These are phyloP conservation scores for Coreius guichenoti DNA, from an alignment of 2,797 vertebrate species.

Conservation along the genomic window DNA sequence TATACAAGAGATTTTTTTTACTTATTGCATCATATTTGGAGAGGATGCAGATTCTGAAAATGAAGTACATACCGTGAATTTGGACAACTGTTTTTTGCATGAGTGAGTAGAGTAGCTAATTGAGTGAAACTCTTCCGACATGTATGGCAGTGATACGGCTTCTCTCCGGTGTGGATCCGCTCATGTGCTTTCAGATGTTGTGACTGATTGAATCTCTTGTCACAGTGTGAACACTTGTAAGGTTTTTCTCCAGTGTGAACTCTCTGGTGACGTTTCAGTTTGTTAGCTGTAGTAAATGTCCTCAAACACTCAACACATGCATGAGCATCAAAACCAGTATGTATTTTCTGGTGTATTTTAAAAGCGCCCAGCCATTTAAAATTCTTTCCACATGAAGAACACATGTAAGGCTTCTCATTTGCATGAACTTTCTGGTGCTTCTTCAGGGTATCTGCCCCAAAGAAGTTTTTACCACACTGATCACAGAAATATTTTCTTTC, in stretches of 20 bases:
- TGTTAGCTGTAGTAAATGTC: background rate
- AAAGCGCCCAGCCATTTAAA: conserved; percentile 2
- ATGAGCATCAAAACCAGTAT: background rate
- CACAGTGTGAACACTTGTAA: background rate
- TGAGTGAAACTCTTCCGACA: conserved; percentile 3
- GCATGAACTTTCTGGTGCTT: background rate
- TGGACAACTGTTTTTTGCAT: background rate
- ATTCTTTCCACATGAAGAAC: background rate
- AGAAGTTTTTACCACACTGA: background rate
- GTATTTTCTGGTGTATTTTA: conserved; percentile 2
- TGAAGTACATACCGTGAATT: background rate
- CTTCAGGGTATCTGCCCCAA: background rate
- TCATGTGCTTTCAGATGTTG: background rate
- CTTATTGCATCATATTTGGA: background rate
- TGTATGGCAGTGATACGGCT: background rate
- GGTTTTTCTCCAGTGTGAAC: background rate
- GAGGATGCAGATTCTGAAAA: background rate
- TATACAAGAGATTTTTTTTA: background rate
- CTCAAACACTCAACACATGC: background rate
- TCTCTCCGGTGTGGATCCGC: background rate
- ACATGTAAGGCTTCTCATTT: background rate
- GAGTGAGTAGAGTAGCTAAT: background rate
- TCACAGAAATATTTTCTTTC: background rate
- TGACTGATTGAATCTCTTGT: background rate
- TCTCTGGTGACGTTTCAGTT: background rate